Base-by-base conservation (phyloP, 2,797 vertebrate genomes). In the Dendrocincla fuliginosa region DNA sequence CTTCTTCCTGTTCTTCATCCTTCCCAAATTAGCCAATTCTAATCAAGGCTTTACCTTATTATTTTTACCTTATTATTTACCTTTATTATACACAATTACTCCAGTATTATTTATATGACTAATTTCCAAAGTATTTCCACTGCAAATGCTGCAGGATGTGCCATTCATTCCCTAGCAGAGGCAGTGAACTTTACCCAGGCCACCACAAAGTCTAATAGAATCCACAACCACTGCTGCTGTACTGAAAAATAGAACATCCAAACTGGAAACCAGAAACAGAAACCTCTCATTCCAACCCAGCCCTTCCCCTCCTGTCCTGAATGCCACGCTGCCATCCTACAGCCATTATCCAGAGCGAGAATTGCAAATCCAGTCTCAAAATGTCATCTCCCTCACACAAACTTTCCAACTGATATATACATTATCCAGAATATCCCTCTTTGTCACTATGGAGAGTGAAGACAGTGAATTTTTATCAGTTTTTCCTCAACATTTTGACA, bases 111-210 rank as follows among this genome's bases (percentile, higher is more conserved):
- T 85, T 49, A 7, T 19, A 25, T 59, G 42, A 94, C 65, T 90
- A 33, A 91, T 67, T 94, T 81, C 69, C n/a, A 28, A 44, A 57
- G 11, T 2, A 73, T 94, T 89, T 86, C 87, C 57, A 32, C n/a
- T 86, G 73, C 53, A 79, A 88, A 88, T 73, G 61, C 42, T 60
- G 49, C 71, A 78, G 75, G 52, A 42, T 41, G 19, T 32, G n/a
- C 13, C 81, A 11, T 22, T 57, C 25, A 0, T 23, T 42, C n/a
- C 65, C 46, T 1, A 16, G 61, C 39, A 57, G 9, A 78, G 52
- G n/a, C 57, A 84, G 23, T 4, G 53, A 93, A 35, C 42, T 74
- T 68, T 2, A 63, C 59, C 49, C 57, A 61, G 19, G 32, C 10
- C 44, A 30, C 18, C 37, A 46, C 44, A 63, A 49, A 41, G 18